Percentiles rank a stretch among this genome's conserved stretches.
These are phyloP conservation scores for Scarus forsteni DNA, from an alignment of 2,797 vertebrate species.

Conservation along the genomic window DNA sequence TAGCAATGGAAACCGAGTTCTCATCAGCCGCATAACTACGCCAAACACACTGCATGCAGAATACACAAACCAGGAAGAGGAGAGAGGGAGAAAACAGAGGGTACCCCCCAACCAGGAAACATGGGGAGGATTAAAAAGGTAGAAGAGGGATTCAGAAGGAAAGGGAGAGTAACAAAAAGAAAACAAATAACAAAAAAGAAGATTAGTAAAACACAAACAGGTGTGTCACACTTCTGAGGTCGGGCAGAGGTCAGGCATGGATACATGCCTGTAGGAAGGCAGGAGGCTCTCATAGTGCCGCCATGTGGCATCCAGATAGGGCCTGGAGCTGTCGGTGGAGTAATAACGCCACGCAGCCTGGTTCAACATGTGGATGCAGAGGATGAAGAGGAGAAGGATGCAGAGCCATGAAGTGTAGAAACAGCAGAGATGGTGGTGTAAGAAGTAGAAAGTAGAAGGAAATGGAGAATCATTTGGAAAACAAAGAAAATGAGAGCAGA, in stretches of 20 bases:
- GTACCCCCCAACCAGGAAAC: slow-evolving; percentile 49
- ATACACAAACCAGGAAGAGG: slow-evolving; percentile 76
- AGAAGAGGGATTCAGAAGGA: slow-evolving; percentile 42
- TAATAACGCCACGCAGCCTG: slow-evolving; percentile 90
- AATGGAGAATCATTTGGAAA: too few species aligned
- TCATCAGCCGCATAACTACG: slow-evolving; percentile 99
- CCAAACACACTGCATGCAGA: slow-evolving; percentile 96
- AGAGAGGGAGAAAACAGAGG: slow-evolving; percentile 48
- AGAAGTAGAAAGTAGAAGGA: not conserved
- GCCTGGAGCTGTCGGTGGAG: slow-evolving; percentile 86
- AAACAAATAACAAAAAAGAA: slow-evolving; percentile 77
- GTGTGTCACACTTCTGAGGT: slow-evolving; percentile 66
- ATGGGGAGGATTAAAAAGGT: slow-evolving; percentile 28
- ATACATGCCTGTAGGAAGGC: slow-evolving; percentile 90
- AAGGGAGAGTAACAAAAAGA: slow-evolving; percentile 62
- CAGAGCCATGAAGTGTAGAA: not conserved
- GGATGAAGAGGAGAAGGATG: slow-evolving; percentile 34
- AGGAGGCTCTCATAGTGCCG: slow-evolving; percentile 89
- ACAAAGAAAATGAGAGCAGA: not conserved
- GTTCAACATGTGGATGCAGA: slow-evolving; percentile 63
- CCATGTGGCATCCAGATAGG: slow-evolving; percentile 88
- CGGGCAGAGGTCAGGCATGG: slow-evolving; percentile 79
- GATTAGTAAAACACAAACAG: slow-evolving; percentile 85
- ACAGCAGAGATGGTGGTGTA: too few species aligned
- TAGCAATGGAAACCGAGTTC: slow-evolving; percentile 99